Base-by-base conservation (phyloP, 2,888 invertebrate genomes). In the Pachymerium ferrugineum region DNA sequence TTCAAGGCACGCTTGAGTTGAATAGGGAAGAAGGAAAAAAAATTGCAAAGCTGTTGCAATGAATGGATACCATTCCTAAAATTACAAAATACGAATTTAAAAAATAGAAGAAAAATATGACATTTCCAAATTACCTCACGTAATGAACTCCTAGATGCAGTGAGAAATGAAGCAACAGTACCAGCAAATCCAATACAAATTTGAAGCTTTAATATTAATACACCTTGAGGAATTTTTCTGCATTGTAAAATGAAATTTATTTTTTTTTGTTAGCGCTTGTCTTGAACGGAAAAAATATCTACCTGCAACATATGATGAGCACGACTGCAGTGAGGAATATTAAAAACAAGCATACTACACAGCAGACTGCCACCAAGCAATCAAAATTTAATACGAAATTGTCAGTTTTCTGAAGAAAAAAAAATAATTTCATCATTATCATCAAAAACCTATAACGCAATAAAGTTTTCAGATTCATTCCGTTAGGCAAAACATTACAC, bases 1-100 rank as follows among this genome's bases (percentile, higher is more conserved):
- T 70, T 75, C 75, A 19, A 75, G 72, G 35, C 75, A 75, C 29
- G 74, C 74, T 14, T 74, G 75, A 31, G 75, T 74, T 6, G 75
- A 35, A 28, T 74, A 73, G 22, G 75, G 75, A 33, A 75, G 69
- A 30, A 75, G 86, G 79, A 90, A 82, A 83, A 89, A 85, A 68
- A 87, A 86, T 80, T 89, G 88, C 78, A 89, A 82, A 74, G 86
- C 84, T 78, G 87, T 87, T 78, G 87, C 86, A 76, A 88, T 85
- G 78, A 86, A 84, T 73, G 87, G 85, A 78, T 86, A 87, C 77
- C 85, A 86, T 78, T 84, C 85, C 89, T 89, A 82, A 73, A 84
- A 84, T 75, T 77, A 76, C 76, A 75, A 73, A 35, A 67, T 6
- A 73, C 10, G 16, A 10, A 54, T 14, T 16, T 54, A 10, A 14